Percentiles rank a stretch among this genome's conserved stretches.
phyloP scores from a whole-genome alignment of 2,113 vertebrate species.

The Butastur rufipennis region DNA sequence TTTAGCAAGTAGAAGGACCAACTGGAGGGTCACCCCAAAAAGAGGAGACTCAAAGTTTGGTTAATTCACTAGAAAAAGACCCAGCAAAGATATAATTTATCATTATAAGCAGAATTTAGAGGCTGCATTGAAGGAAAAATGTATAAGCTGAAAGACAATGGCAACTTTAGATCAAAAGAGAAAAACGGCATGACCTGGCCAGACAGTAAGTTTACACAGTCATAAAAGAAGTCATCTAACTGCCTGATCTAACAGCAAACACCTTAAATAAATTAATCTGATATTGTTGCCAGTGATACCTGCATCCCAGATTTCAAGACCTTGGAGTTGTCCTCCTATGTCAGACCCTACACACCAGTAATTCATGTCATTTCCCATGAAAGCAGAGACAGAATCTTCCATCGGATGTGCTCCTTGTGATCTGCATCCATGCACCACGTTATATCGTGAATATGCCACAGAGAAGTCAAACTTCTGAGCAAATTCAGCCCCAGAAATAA shows the following conservation, averaged over 20 bases:
- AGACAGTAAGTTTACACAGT: neutral
- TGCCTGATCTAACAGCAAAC: neutral
- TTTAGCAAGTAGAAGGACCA: neutral
- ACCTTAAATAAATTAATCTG: neutral
- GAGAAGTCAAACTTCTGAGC: neutral
- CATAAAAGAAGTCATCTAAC: neutral
- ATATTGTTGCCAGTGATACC: neutral
- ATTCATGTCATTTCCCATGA: neutral
- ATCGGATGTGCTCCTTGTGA: neutral
- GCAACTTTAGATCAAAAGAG: neutral
- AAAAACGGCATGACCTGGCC: neutral
- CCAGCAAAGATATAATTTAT: neutral
- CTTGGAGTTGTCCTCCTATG: neutral
- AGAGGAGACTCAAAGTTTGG: neutral
- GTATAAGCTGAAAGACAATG: neutral
- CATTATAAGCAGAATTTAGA: neutral
- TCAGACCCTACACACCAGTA: neutral
- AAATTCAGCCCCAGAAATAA: neutral
- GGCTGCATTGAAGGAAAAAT: neutral
- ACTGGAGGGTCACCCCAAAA: neutral
- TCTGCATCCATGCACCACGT: neutral
- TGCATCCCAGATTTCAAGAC: neutral
- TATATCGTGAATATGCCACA: neutral
- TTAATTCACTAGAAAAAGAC: neutral
- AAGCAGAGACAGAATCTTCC: neutral